Base-by-base conservation (phyloP, 1,140 invertebrate genomes). In the Drosophila watanabei region DNA sequence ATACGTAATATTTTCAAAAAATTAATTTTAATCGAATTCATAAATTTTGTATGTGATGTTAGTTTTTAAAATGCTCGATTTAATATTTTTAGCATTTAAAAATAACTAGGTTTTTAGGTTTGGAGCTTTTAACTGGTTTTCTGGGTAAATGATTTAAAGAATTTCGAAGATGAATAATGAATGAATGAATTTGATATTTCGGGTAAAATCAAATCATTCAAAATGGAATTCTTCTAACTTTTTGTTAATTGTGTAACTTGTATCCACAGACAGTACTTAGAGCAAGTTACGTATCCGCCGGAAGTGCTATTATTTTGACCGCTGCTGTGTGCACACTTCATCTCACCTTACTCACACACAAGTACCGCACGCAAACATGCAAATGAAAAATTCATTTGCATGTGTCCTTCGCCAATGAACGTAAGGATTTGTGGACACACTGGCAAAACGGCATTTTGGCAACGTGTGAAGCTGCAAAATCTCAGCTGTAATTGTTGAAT, bases 311-410 rank as follows among this genome's bases (percentile, higher is more conserved):
- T 16, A 28, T 35, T 18, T 35, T 63, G 57, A 35, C 58, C 63
- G 20, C 30, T 43, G 20, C 58, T 66, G 63, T 66, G 30, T 35
- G 63, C 63, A 46, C 63, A 56, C 48, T 68, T 51, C 57, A 49
- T 37, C 54, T 59, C 37, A 52, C 43, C 57, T 68, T 24, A 48
- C 65, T 76, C 43, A 54, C 49, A 71, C 33, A 80, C 45, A 43
- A 37, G 61, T 39, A 49, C 28, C 46, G 60, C 37, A 45, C 57
- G 49, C 56, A 69, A 39, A 64, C 48, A 69, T 58, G 70, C 58
- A 71, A 75, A 88, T 86, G 41, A 83, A 88, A 46, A 45, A 58
- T 88, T 86, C 61, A 86, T 87, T 87, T 83, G 75, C 57, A 79
- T 73, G 80, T 68, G 83, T 76, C 54, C 59, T 73, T 79, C 78